A percentile compares a stretch with the other conserved stretches of the same genome.
Conservation (phyloP, 2,888 invertebrate genomes). For the Acleris cristana region DNA sequence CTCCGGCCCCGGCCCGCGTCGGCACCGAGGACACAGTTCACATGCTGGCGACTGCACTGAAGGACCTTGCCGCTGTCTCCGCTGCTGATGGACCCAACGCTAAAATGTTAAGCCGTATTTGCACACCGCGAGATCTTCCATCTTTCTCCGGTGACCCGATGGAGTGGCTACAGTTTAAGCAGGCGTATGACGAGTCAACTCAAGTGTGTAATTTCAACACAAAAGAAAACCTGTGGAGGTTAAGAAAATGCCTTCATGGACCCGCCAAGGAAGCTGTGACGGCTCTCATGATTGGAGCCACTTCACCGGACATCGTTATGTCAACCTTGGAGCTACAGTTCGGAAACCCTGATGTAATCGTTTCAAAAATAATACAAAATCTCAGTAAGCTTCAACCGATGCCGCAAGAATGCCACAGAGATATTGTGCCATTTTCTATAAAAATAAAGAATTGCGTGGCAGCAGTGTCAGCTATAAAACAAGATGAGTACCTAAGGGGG, state of each 20-base stretch:
- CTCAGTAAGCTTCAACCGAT: slow-evolving; percentile 40
- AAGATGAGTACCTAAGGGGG: slow-evolving; percentile 1
- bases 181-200: slow-evolving; percentile 44
- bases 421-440: slow-evolving; percentile 5
- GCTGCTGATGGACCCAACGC: background rate
- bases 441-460: slow-evolving; percentile 10
- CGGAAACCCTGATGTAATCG: slow-evolving; percentile 43
- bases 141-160: slow-evolving; percentile 42
- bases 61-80: slow-evolving; percentile 27
- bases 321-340: slow-evolving; percentile 42
- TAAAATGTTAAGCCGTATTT: slow-evolving; percentile 37
- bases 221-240: slow-evolving; percentile 44
- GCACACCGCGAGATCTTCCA: slow-evolving; percentile 41
- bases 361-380: slow-evolving; percentile 39
- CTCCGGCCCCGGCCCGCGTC: background rate
- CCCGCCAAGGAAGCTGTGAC: slow-evolving; percentile 43
- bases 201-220: slow-evolving; percentile 40
- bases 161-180: slow-evolving; percentile 45
- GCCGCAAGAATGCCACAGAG: slow-evolving; percentile 17
- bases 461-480: background rate
- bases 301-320: slow-evolving; percentile 39
- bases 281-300: slow-evolving; percentile 39
- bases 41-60: slow-evolving; percentile 37
- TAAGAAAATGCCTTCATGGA: slow-evolving; percentile 44
- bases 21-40: slow-evolving; percentile 23